Evolutionary conservation across 2,113 vertebrate genomes (phyloP).

Genomic region (Lonchura striata): DNA sequence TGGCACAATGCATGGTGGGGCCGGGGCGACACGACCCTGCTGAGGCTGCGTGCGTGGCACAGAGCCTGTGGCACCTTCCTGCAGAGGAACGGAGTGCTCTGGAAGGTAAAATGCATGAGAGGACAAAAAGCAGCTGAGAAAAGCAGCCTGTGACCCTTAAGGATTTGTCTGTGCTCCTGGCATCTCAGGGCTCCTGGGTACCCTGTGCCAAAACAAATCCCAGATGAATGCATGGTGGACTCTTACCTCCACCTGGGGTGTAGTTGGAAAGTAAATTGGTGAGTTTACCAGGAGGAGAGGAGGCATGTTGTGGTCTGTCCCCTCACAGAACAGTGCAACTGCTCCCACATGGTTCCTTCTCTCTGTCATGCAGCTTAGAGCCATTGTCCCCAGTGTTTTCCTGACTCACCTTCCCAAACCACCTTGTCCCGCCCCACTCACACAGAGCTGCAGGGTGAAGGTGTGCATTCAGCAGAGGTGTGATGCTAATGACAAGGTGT

Average conservation of each 20-base stretch:
- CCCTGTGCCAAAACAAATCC: background rate
- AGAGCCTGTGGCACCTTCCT: background rate
- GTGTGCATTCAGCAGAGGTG: background rate
- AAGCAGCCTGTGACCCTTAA: background rate
- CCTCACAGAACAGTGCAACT: rapidly evolving
- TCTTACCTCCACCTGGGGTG: rapidly evolving
- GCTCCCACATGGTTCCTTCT: background rate
- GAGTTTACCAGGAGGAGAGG: background rate
- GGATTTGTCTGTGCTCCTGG: background rate
- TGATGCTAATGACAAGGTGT: background rate
- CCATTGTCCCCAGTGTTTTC: rapidly evolving
- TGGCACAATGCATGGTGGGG: rapidly evolving
- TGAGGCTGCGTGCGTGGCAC: rapidly evolving
- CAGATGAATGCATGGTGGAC: background rate
- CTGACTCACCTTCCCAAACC: background rate
- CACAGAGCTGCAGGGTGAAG: background rate
- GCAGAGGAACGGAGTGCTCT: background rate
- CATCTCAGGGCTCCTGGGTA: background rate
- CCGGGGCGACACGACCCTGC: rapidly evolving
- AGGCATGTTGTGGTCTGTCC: background rate
- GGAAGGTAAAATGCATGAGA: background rate
- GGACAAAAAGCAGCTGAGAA: background rate
- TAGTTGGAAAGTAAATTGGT: background rate
- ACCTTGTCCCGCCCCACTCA: rapidly evolving
- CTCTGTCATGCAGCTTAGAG: background rate